Percentiles rank a stretch among this genome's conserved stretches.
Conservation (phyloP, 2,888 invertebrate genomes). For the Sinelater perroti region DNA sequence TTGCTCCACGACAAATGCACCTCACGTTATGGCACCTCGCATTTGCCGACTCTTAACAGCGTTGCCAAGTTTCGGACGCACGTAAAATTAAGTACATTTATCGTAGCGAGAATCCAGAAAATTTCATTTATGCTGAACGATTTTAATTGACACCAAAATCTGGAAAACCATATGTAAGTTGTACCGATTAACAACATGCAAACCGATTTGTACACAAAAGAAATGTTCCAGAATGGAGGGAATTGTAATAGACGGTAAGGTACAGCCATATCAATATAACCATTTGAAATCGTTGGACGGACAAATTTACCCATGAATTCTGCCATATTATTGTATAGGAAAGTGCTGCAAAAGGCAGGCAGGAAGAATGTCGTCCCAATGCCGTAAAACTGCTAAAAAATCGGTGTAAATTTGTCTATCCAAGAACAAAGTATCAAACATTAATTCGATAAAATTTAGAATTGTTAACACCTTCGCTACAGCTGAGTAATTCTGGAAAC, state of each 20-base stretch:
- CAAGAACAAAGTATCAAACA: conserved; percentile 27
- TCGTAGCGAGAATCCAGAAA: conserved; percentile 25
- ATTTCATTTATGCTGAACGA: conserved; percentile 35
- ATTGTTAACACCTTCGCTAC: conserved; percentile 35
- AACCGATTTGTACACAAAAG: conserved; percentile 24
- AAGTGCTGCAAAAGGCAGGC: not conserved
- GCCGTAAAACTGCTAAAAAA: not conserved
- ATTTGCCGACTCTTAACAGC: not conserved
- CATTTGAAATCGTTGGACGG: conserved; percentile 11
- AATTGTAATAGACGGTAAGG: conserved; percentile 41
- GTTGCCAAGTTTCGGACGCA: conserved; percentile 26
- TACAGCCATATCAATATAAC: conserved; percentile 35
- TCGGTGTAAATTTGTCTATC: conserved; percentile 31
- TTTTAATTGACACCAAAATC: conserved; percentile 39
- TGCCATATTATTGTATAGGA: conserved; percentile 1
- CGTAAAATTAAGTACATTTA: conserved; percentile 34
- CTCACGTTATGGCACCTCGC: conserved; percentile 23
- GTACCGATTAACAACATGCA: conserved; percentile 22
- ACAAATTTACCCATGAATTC: conserved; percentile 22
- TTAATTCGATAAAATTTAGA: conserved; percentile 40
- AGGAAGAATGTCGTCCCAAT: not conserved
- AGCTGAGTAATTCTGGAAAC: conserved; percentile 30
- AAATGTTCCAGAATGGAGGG: conserved; percentile 41
- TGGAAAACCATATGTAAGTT: conserved; percentile 24
- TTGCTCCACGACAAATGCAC: conserved; percentile 5